phyloP scores from a whole-genome alignment of 2,888 invertebrate genomes.

The Apomyelois bistriatella region DNA sequence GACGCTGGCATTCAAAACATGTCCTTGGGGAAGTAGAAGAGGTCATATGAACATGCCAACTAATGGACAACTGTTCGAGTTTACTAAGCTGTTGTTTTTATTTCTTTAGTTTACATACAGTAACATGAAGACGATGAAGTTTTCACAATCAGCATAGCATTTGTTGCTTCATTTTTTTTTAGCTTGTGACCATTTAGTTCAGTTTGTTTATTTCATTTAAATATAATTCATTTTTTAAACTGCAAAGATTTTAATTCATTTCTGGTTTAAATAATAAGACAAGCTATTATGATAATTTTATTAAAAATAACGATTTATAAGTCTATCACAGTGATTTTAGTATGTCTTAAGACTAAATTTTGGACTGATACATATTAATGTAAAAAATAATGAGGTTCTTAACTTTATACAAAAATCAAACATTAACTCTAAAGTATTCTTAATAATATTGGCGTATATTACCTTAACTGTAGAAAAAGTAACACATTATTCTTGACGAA shows the following conservation, averaged over 20 bases:
- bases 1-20: conserved; percentile 64
- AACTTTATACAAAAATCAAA: neutral
- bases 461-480: neutral
- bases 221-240: conserved; percentile 65
- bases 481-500: neutral
- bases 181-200: conserved; percentile 69
- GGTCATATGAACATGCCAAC: conserved; percentile 64
- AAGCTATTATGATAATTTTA: conserved; percentile 11
- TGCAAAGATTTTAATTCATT: conserved; percentile 28
- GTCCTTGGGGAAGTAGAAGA: conserved; percentile 58
- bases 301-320: conserved; percentile 39
- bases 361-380: neutral
- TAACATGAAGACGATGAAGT: conserved; percentile 49
- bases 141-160: conserved; percentile 51
- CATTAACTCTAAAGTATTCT: neutral
- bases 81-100: conserved; percentile 56
- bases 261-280: neutral
- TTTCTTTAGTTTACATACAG: conserved; percentile 57
- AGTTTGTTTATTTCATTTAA: conserved; percentile 73
- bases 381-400: neutral
- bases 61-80: conserved; percentile 61
- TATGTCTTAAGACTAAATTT: neutral
- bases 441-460: neutral
- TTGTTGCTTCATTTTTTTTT: conserved; percentile 61
- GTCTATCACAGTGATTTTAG: conserved; percentile 54